Evolutionary conservation across 2,797 vertebrate genomes (phyloP).

Genomic region (Nyctibius grandis): DNA sequence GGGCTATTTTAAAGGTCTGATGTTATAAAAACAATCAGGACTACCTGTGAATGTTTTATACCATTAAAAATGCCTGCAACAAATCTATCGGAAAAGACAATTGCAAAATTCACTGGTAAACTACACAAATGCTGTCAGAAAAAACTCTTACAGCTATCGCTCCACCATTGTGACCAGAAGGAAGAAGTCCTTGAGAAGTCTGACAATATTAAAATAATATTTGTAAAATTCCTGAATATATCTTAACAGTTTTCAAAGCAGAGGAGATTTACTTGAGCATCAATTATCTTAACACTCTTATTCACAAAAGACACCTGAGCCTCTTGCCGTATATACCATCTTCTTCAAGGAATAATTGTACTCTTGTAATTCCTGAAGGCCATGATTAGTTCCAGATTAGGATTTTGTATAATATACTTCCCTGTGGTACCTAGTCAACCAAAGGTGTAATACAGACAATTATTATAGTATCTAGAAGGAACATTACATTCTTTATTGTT

Average conservation of each 20-base stretch:
- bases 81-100: not conserved
- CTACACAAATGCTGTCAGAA: not conserved
- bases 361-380: not conserved
- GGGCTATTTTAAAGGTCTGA: not conserved
- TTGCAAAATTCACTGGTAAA: not conserved
- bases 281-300: not conserved
- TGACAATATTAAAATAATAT: not conserved
- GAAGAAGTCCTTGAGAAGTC: not conserved
- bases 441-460: not conserved
- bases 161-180: not conserved
- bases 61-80: not conserved
- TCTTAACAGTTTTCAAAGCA: not conserved
- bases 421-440: not conserved
- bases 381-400: slow-evolving; percentile 2
- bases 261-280: not conserved
- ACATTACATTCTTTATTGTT: not conserved
- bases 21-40: not conserved
- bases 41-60: not conserved
- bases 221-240: not conserved
- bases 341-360: slow-evolving; percentile 4
- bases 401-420: not conserved
- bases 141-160: not conserved
- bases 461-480: not conserved
- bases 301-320: not conserved
- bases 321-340: not conserved